Evolutionary conservation across 2,888 invertebrate genomes (phyloP).

Genomic region (Pammene fasciana): DNA sequence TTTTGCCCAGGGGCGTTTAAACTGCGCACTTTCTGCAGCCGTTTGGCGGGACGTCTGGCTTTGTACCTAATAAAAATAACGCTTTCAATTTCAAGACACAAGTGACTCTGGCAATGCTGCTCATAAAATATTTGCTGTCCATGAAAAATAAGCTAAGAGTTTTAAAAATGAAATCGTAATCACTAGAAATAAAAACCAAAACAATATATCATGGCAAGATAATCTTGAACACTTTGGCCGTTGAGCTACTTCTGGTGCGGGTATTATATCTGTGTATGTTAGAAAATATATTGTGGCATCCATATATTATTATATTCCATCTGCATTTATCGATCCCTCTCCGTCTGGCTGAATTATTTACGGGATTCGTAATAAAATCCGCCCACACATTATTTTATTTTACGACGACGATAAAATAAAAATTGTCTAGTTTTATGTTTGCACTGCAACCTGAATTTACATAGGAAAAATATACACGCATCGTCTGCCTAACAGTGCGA

Average conservation of each 20-base stretch:
- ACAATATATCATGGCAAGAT: no score
- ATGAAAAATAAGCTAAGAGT: no score
- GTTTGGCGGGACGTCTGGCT: slow-evolving; percentile 12
- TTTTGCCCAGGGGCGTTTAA: slow-evolving; percentile 50
- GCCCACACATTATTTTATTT: slow-evolving; percentile 20
- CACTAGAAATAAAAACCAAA: no score
- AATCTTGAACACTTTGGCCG: no score
- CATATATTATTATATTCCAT: no score
- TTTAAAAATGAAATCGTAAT: no score
- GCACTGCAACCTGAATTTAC: slow-evolving; percentile 9
- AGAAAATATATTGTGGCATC: no score
- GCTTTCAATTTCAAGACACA: background rate
- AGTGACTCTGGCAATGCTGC: no score
- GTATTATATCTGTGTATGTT: no score
- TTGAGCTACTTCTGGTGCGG: no score
- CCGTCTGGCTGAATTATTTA: slow-evolving; percentile 16
- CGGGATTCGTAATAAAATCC: background rate
- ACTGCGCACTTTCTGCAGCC: slow-evolving; percentile 17
- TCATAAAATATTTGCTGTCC: no score
- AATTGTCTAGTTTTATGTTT: slow-evolving; percentile 13
- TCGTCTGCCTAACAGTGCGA: background rate
- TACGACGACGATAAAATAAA: slow-evolving; percentile 26
- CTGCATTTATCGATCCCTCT: background rate
- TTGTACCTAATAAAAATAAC: background rate
- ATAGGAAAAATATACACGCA: background rate